Conservation (phyloP, 1,140 invertebrate genomes). For the Drosophila mojavensis region DNA sequence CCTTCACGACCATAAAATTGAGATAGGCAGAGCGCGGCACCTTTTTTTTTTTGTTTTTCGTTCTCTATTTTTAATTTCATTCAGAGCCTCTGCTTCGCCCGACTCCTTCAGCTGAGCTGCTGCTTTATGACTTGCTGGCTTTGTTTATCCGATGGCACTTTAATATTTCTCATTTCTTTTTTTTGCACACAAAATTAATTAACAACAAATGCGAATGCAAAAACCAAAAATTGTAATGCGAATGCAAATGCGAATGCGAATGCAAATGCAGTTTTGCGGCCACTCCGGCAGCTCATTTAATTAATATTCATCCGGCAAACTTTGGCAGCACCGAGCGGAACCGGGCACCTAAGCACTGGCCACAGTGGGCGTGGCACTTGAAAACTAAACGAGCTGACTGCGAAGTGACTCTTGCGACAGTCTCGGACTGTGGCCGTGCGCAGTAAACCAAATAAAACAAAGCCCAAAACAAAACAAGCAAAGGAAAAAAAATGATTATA, state of each 20-base stretch:
- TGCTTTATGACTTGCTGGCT: conserved; percentile 27
- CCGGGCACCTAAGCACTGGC: conserved; percentile 13
- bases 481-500: not conserved
- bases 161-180: conserved; percentile 32
- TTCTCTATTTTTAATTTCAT: conserved; percentile 62
- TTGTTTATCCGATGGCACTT: conserved; percentile 37
- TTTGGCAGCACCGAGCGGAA: conserved; percentile 32
- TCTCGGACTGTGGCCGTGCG: conserved; percentile 59
- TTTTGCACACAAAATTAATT: conserved; percentile 68
- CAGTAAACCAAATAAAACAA: conserved; percentile 32
- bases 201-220: conserved; percentile 67
- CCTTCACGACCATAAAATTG: conserved; percentile 34
- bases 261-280: conserved; percentile 65
- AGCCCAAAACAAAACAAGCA: conserved; percentile 16
- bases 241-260: conserved; percentile 64
- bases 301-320: conserved; percentile 75
- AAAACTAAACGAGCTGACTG: conserved; percentile 53
- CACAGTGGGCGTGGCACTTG: conserved; percentile 40
- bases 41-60: conserved; percentile 18
- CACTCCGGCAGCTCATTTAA: conserved; percentile 74
- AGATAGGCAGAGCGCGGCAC: conserved; percentile 46
- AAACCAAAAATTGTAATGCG: conserved; percentile 33
- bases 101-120: not conserved
- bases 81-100: conserved; percentile 14
- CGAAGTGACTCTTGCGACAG: conserved; percentile 64